These are phyloP conservation scores for Collichthys lucidus DNA, from an alignment of 2,113 vertebrate species.

Conservation along the genomic window DNA sequence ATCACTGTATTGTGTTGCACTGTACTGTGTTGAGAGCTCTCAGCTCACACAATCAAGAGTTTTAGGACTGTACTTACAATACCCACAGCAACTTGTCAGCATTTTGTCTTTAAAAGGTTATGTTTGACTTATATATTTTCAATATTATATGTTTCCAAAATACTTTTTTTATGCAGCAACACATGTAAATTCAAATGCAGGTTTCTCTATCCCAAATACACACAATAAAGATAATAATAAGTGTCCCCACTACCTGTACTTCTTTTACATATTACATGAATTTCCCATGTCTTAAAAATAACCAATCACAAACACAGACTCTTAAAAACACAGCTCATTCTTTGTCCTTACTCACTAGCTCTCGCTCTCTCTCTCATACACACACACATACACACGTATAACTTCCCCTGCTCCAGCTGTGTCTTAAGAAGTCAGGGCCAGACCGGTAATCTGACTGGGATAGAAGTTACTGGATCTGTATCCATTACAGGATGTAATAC, in stretches of 20 bases:
- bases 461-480: conserved; percentile 74
- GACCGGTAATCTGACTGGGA: conserved; percentile 73
- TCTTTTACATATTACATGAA: neutral
- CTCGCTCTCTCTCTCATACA: neutral
- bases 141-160: too few species aligned
- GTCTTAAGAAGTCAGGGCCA: conserved; percentile 72
- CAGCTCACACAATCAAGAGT: neutral
- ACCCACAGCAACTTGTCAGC: neutral
- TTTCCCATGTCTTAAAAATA: neutral
- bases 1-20: conserved; percentile 65
- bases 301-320: neutral
- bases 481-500: conserved; percentile 77
- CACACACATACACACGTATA: conserved; percentile 7
- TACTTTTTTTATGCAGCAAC: too few species aligned
- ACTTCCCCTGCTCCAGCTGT: conserved; percentile 67
- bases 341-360: neutral
- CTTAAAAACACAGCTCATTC: neutral
- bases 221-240: too few species aligned
- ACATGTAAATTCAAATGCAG: too few species aligned
- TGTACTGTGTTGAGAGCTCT: conserved; percentile 6
- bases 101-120: neutral
- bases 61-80: neutral
- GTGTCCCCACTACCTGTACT: too few species aligned
- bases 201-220: too few species aligned
- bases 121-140: neutral